Base-by-base conservation (phyloP, 2,797 vertebrate genomes). In the Protonibea diacanthus region DNA sequence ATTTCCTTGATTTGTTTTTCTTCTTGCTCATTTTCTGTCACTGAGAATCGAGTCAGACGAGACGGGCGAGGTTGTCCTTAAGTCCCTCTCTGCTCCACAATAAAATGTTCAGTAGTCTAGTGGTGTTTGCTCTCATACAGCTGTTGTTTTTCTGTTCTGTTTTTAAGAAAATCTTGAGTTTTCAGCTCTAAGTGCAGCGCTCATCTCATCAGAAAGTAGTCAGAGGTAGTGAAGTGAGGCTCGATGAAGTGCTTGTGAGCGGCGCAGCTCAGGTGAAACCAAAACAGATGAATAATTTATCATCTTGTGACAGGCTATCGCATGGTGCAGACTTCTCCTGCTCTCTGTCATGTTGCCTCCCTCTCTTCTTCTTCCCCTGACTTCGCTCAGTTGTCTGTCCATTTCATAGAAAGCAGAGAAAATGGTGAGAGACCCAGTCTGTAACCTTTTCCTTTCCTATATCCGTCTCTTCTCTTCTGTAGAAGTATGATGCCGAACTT, bases 401-500 rank as follows among this genome's bases (percentile, higher is more conserved):
- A 29, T 78, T 71, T 45, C 42, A 38, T 15, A 55, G 51, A 23
- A 42, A 74, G 40, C 63, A 81, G 45, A 64, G 17, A 10, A 33
- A 65, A 64, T 23, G 14, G 6, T 18, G 6, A 9, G 51, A 21
- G 17, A 56, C 38, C 1, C 9, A 18, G 45, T 65, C 42, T 71
- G 15, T 82, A 63, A 80, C 53, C 11, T 7, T 13, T 23, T 17
- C 44, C 17, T 44, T 20, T n/a, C n/a, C 25, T 58, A 10, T 12
- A 0, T 80, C 3, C 25, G 0, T 38, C 33, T 38, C 33, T 44
- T 75, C 56, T 69, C 12, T 51, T 55, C 88, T 94, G 78, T 94
- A 99, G 98, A 99, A 97, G 86, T 99, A 98, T 67, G 97, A 99
- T 18, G 85, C 95, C 58, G 98, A 99, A 48, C 97, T 99, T 81